A percentile compares a stretch with the other conserved stretches of the same genome.
These are phyloP conservation scores for Chionodraco myersi DNA, from an alignment of 2,113 vertebrate species.

Conservation along the genomic window DNA sequence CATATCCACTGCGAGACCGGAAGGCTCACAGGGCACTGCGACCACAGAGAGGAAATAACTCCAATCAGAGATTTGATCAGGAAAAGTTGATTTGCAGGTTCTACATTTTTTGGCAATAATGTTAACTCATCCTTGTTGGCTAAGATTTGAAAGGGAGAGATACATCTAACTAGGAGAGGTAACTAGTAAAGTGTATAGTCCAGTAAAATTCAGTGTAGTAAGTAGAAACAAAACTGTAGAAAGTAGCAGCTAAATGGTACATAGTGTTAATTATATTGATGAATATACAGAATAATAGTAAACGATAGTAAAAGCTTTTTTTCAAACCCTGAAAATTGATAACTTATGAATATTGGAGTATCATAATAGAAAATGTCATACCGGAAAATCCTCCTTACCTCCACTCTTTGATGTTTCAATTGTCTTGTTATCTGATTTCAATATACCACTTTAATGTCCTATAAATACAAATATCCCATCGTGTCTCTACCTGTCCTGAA, in stretches of 20 bases:
- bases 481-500: conserved; percentile 72
- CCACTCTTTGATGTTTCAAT: neutral
- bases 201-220: too few species aligned
- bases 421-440: neutral
- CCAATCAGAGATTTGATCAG: neutral
- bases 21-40: conserved; percentile 82
- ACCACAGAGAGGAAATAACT: conserved; percentile 1
- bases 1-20: conserved; percentile 58
- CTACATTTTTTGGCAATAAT: too few species aligned
- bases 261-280: neutral
- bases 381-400: too few species aligned
- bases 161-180: too few species aligned
- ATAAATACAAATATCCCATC: neutral
- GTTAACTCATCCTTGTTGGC: neutral
- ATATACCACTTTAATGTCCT: too few species aligned
- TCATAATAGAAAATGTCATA: neutral
- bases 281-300: neutral
- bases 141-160: too few species aligned
- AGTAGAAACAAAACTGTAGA: neutral
- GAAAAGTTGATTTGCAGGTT: neutral
- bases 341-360: neutral
- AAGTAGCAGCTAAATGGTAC: neutral
- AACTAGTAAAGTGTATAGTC: too few species aligned
- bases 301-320: neutral
- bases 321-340: neutral